Base-by-base conservation (phyloP, 2,797 vertebrate species). In the Gymnopithys bicolor region DNA sequence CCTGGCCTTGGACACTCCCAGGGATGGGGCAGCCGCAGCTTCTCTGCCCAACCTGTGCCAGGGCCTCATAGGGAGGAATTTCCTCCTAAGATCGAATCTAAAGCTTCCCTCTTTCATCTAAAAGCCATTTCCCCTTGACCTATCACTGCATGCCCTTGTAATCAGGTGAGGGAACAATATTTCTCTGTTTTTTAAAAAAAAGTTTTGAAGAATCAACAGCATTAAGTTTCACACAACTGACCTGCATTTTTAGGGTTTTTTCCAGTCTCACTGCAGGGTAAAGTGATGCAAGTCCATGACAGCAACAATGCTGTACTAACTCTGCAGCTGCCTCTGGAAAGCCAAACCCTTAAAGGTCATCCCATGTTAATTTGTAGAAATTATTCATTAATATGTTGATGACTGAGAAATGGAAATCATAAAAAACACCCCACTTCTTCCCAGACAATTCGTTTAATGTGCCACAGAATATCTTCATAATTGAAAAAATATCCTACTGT, bases 361-460 rank as follows among this genome's bases (percentile, higher is more conserved):
- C 1, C 5, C 12, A 11, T 11, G 15, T 30, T 73, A 51, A 82
- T 68, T 43, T 5, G 1, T 6, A 73, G 43, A 69, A 73, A 48
- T 64, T 45, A 22, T 1, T 75, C 21, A 10, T 56, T 60, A 43
- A 32, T 23, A 22, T 19, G 22, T 2, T 23, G n/a, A 41, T 46
- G 35, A 25, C 16, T 32, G 5, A 76, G 14, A 76, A 84, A 86
- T 32, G 15, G 13, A 89, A 85, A 66, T 35, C 2, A 13, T 13
- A 10, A 51, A 43, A 55, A n/a, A 0, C 0, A 24, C 0, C 1
- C 3, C 6, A 19, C 19, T 33, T 17, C 28, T 83, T 64, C 55
- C 56, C 22, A 16, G 6, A 45, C 25, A 48, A 22, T 2, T 13
- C 32, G 4, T 56, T 70, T 45, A 67, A 60, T 53, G 70, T 10